These are phyloP conservation scores for Sandelia bainsii DNA, from an alignment of 2,797 vertebrate species.

Conservation along the genomic window DNA sequence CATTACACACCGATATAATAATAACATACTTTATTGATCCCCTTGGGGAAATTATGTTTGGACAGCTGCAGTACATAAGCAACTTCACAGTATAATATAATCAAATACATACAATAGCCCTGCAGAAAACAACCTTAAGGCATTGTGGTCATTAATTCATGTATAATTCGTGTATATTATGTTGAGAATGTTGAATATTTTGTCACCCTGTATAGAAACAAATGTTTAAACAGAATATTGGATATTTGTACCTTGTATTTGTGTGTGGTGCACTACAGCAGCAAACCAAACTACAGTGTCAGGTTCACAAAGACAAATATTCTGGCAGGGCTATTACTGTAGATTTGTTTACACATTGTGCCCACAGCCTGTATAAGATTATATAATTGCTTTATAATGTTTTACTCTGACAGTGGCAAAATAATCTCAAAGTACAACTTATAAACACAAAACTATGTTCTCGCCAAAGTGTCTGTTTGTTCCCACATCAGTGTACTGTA, in stretches of 20 bases:
- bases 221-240: not conserved
- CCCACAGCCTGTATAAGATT: not conserved
- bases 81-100: not conserved
- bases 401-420: not conserved
- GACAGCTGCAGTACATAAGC: not conserved
- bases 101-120: slow-evolving; percentile 1
- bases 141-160: not conserved
- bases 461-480: not conserved
- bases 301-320: not conserved
- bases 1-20: not conserved
- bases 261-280: not conserved
- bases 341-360: not conserved
- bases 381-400: not conserved
- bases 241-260: not conserved
- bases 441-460: not conserved
- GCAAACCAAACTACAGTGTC: not conserved
- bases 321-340: not conserved
- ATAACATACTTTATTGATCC: no score
- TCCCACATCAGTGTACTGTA: not conserved
- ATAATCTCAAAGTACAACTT: not conserved
- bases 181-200: not conserved
- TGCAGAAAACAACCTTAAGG: not conserved
- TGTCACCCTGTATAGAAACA: not conserved
- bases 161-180: not conserved
- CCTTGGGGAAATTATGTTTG: no score